Evolutionary conservation across 2,113 vertebrate species (phyloP).

Genomic region (Gambusia affinis): DNA sequence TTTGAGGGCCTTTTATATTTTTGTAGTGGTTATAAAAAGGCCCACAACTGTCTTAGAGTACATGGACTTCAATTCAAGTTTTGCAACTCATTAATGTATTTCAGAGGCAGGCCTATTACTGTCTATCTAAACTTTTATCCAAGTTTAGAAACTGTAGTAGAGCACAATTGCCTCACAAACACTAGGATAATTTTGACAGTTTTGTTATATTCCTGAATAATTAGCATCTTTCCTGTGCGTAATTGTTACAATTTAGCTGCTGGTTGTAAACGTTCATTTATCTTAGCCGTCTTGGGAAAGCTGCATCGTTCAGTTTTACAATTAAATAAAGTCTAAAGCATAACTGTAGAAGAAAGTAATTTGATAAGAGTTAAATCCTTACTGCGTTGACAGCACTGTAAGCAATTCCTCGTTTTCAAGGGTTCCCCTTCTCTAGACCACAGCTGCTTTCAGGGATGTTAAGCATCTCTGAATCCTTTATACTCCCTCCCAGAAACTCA

Average conservation of each 20-base stretch:
- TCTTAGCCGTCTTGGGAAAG: not conserved
- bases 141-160: not conserved
- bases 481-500: slow-evolving; percentile 44
- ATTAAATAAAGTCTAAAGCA: slow-evolving; percentile 4
- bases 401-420: slow-evolving; percentile 32
- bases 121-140: not conserved
- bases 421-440: slow-evolving; percentile 14
- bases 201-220: not conserved
- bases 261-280: not conserved
- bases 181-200: not conserved
- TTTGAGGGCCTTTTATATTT: not conserved
- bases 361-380: slow-evolving; percentile 15
- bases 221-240: not conserved
- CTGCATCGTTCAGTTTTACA: not conserved
- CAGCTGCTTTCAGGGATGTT: slow-evolving; percentile 33
- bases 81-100: not conserved
- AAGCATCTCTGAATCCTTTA: slow-evolving; percentile 42
- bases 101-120: not conserved
- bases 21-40: not conserved
- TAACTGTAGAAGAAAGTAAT: slow-evolving; percentile 3
- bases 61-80: not conserved
- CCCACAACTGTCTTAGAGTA: not conserved
- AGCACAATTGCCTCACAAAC: not conserved
- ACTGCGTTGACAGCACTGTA: slow-evolving; percentile 28
- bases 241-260: not conserved